Evolutionary conservation across 2,888 invertebrate species (phyloP).

Genomic region (Athalia cordata): DNA sequence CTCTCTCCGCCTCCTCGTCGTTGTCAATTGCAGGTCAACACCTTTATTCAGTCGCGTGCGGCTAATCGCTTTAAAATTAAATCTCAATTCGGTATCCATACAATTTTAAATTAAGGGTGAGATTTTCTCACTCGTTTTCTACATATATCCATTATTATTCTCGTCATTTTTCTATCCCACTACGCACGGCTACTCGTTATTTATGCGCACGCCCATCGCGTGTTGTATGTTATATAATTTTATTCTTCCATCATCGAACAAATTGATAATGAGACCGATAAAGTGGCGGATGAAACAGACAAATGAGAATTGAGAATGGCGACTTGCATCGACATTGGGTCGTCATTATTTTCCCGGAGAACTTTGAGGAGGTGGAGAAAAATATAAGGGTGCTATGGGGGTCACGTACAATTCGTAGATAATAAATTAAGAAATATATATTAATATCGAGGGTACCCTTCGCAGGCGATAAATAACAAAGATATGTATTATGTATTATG

Average conservation of each 20-base stretch:
- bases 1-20: slow-evolving; percentile 47
- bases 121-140: slow-evolving; percentile 2
- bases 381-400: background rate
- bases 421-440: slow-evolving; percentile 25
- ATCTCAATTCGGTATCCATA: slow-evolving; percentile 53
- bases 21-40: slow-evolving; percentile 71
- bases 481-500: slow-evolving; percentile 19
- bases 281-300: background rate
- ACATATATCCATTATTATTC: slow-evolving; percentile 27
- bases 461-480: slow-evolving; percentile 41
- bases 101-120: slow-evolving; percentile 42
- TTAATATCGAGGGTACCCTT: slow-evolving; percentile 29
- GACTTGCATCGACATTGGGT: no score
- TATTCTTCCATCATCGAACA: background rate
- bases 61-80: slow-evolving; percentile 71
- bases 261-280: background rate
- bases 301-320: background rate
- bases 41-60: slow-evolving; percentile 70
- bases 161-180: background rate
- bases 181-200: no score
- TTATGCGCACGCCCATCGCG: no score
- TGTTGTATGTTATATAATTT: no score
- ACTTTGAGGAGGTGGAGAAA: background rate
- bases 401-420: slow-evolving; percentile 17
- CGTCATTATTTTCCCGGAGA: background rate